phyloP scores from a whole-genome alignment of 1,140 invertebrate species.

The Phortica variegata region DNA sequence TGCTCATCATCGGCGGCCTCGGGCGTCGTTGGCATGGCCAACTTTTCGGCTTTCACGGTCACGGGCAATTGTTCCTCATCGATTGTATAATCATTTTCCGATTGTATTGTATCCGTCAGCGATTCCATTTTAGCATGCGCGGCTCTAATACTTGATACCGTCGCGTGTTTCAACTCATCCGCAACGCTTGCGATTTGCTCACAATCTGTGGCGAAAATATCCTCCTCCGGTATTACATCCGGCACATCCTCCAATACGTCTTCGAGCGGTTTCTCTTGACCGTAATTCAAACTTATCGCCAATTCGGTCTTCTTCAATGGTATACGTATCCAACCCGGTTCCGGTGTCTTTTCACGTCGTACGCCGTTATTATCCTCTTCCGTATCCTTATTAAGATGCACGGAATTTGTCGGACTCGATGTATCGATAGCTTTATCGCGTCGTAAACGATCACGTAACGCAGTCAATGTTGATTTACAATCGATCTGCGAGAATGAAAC shows the following conservation, averaged over 20 bases:
- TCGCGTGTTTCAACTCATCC: constrained; percentile 22
- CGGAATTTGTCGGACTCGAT: constrained; percentile 28
- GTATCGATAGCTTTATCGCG: constrained; percentile 44
- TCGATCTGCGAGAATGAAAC: constrained; percentile 84
- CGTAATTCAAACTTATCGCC: constrained; percentile 44
- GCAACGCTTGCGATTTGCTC: constrained; percentile 16
- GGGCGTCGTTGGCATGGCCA: background rate
- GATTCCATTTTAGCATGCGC: constrained; percentile 52
- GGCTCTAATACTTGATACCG: constrained; percentile 41
- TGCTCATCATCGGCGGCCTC: constrained; percentile 6
- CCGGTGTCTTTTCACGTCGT: constrained; percentile 7
- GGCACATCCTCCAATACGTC: constrained; percentile 36
- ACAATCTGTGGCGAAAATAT: constrained; percentile 43
- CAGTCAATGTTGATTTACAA: constrained; percentile 58
- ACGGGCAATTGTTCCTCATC: constrained; percentile 26
- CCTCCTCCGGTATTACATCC: constrained; percentile 44
- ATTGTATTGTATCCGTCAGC: constrained; percentile 47
- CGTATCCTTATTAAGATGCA: background rate
- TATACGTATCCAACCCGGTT: constrained; percentile 51
- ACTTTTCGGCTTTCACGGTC: constrained; percentile 2
- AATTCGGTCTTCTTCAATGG: constrained; percentile 38
- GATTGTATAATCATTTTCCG: constrained; percentile 36
- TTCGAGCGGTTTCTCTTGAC: constrained; percentile 44
- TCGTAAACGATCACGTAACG: constrained; percentile 45
- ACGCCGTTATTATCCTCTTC: constrained; percentile 8